These are phyloP conservation scores for Myotis pilosus DNA, from an alignment of 2,797 vertebrate genomes.

Conservation along the genomic window DNA sequence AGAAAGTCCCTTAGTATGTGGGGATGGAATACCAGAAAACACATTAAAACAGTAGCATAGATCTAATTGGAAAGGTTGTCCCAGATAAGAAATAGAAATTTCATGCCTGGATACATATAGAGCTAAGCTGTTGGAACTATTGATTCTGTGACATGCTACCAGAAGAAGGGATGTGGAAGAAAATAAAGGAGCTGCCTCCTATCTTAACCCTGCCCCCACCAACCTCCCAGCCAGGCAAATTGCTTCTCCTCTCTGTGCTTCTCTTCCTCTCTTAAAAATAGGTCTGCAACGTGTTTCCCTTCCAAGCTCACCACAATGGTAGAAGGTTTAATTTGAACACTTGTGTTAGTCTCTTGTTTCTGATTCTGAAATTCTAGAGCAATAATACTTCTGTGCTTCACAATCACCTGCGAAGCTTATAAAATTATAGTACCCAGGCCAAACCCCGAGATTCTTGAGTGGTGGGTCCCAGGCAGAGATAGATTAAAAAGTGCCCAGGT, in stretches of 20 bases:
- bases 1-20: not conserved
- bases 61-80: not conserved
- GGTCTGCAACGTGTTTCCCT: not conserved
- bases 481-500: not conserved
- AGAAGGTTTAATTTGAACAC: not conserved
- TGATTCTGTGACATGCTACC: not conserved
- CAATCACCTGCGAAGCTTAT: not conserved
- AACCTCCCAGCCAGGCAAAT: not conserved
- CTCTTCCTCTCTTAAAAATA: not conserved
- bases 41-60: not conserved
- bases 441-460: not conserved
- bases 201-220: not conserved
- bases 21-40: constrained; percentile 1
- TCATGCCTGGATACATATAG: not conserved
- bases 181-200: not conserved
- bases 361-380: not conserved
- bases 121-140: not conserved
- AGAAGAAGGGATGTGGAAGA: not conserved
- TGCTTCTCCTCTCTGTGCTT: not conserved
- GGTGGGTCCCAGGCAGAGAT: not conserved
- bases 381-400: not conserved
- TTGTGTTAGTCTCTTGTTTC: not conserved
- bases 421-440: not conserved
- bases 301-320: not conserved
- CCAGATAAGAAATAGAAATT: not conserved